Base-by-base conservation (phyloP, 1,140 invertebrate species). In the Neuroterus valhalla region DNA sequence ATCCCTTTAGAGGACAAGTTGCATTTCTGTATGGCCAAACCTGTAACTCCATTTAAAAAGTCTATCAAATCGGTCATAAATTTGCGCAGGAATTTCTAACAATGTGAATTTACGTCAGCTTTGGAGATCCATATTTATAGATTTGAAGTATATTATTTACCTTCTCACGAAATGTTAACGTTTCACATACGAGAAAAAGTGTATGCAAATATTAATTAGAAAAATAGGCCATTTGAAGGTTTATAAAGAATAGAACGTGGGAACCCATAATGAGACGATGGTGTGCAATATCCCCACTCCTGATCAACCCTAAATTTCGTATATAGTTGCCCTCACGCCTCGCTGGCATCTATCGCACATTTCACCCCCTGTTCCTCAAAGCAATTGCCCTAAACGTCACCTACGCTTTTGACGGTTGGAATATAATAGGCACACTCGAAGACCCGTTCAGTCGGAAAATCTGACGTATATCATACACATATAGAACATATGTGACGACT, bases 391-490 rank as follows among this genome's bases (percentile, higher is more conserved):
- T 0, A 62, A 62, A 62, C 55, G 21, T 62, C 55, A 15, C 23
- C 55, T n/a, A 38, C 55, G 15, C 12, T 15, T 62, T 15, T 62
- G 55, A 26, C 55, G 31, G 55, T 62, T 31, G 15, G 55, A 62
- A 31, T 62, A 62, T 62, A 62, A 62, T 62, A 31, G 55, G 12
- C 31, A 38, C 67, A 72, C 45, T 73, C 23, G 70, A 48, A 55
- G 21, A 81, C 44, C 67, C 78, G 52, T 48, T 66, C 50, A 74
- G 21, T 69, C 43, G 81, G 80, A 82, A 85, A 85, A 87, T 87
- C 66, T 80, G 75, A 76, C 71, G 79, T 66, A 74, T 78, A 77
- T 78, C 76, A 68, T 71, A 71, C 70, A 23, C 50, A n/a, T 15
- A 62, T 2, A 62, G 26, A 31, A 26, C 23, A 62, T 62, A 62